phyloP scores from a whole-genome alignment of 1,140 invertebrate species.

The Solen grandis region DNA sequence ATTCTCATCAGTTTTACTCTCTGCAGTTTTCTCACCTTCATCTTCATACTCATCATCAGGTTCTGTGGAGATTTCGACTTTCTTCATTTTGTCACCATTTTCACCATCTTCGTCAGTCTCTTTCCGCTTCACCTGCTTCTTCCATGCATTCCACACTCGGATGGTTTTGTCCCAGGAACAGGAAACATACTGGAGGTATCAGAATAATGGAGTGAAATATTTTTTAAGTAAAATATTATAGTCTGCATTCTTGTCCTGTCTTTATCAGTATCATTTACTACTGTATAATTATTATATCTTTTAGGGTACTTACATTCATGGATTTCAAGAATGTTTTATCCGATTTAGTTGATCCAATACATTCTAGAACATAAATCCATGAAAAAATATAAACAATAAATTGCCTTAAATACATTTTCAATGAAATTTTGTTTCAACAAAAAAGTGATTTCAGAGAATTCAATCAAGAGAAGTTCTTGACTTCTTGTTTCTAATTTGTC shows the following conservation, averaged over 20 bases:
- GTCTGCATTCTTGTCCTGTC: not conserved
- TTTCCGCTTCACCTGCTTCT: constrained; percentile 66
- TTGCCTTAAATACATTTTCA: too few relatives aligned
- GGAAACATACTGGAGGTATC: constrained; percentile 76
- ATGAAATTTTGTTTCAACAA: too few relatives aligned
- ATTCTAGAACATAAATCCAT: too few relatives aligned
- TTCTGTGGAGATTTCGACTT: constrained; percentile 49
- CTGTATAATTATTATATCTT: not conserved
- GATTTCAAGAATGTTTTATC: not conserved
- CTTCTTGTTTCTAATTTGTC: too few relatives aligned
- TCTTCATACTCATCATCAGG: constrained; percentile 55
- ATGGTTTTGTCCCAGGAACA: constrained; percentile 80
- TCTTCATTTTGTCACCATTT: constrained; percentile 48
- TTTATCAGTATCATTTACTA: not conserved
- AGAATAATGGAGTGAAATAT: not conserved
- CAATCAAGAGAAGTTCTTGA: too few relatives aligned
- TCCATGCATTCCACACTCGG: constrained; percentile 80
- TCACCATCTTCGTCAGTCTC: constrained; percentile 42
- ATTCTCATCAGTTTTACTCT: not conserved
- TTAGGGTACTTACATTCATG: not conserved
- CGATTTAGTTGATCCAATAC: too few relatives aligned
- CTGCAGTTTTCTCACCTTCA: constrained; percentile 43
- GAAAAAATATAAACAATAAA: too few relatives aligned
- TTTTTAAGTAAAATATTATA: not conserved
- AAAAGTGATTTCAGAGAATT: too few relatives aligned